Evolutionary conservation across 2,888 invertebrate genomes (phyloP), one percentile per base, ranked within the genome.

Genomic region (Drosophila fulvimacula): DNA sequence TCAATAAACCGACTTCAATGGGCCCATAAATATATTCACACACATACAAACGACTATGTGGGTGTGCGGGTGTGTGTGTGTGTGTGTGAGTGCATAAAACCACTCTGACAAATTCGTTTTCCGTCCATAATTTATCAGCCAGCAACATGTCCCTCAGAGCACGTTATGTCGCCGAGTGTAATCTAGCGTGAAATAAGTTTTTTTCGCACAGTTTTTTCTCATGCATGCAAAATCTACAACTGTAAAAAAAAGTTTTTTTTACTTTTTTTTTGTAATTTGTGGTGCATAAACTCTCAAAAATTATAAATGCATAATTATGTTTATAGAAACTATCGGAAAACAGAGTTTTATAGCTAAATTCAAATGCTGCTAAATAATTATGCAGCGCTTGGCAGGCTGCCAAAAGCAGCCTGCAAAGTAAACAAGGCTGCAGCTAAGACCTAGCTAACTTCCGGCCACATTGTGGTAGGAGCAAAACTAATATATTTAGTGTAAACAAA

Each of bases 401-500:
- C 73, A 74, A 60, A 42, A 46, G 58, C 15, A 41, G 34, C n/a
- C 42, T 30, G 21, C 21, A 3, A 21, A 61, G 42, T 48, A 52
- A 41, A 53, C 21, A 19, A 36, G n/a, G 38, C 17, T 60, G 41
- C 34, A 30, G 34, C n/a, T 17, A 39, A 49, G 38, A 64, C 48
- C 56, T 9, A 30, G 27, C 46, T 15, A 39, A 11, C 61, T 24
- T 11, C 48, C 27, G 52, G 48, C 46, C 39, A 24, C 11, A 13
- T 39, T 36, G 57, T 51, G 53, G 48, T 17, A 59, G 65, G 73
- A 69, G 81, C 73, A 72, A 73, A 83, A 85, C 77, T 88, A 83
- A 86, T 85, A 81, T 87, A 87, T 82, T 71, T 70, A 55, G 61
- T 60, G 63, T 61, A 68, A 73, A 76, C 82, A 87, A 86, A 87